Conservation (phyloP, 2,113 vertebrate species). For the Heterochromis multidens region DNA sequence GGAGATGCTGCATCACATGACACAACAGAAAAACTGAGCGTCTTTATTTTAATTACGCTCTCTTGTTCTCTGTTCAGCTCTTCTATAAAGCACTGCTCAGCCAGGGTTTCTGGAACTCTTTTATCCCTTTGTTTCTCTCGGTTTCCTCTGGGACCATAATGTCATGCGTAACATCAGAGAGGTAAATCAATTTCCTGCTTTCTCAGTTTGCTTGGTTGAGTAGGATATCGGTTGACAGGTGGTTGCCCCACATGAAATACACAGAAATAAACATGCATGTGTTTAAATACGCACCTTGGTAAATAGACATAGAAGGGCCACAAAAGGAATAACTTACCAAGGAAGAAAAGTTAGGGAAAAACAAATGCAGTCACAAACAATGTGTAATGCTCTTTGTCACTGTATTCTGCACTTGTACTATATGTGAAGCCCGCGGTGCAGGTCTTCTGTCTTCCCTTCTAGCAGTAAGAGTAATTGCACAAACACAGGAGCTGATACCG, state of each 20-base stretch:
- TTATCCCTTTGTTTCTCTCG: background rate
- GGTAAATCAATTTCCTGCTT: constrained; percentile 48
- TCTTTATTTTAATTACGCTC: background rate
- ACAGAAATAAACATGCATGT: background rate
- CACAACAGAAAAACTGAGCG: background rate
- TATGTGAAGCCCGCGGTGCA: background rate
- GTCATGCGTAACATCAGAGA: constrained; percentile 11
- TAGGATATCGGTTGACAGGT: background rate
- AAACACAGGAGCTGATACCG: background rate
- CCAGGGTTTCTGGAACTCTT: background rate
- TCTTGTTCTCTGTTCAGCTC: background rate
- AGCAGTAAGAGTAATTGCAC: background rate
- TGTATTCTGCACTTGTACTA: background rate
- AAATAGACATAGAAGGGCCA: background rate
- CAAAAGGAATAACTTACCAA: background rate
- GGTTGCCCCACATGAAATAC: background rate
- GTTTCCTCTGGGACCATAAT: background rate
- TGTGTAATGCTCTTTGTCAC: background rate
- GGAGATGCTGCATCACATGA: background rate
- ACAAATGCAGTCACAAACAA: background rate
- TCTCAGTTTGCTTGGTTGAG: constrained; percentile 26
- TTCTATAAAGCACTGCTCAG: background rate
- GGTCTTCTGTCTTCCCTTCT: background rate
- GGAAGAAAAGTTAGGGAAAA: background rate
- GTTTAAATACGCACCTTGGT: background rate